These are phyloP conservation scores for Cygnus buccinator DNA, from an alignment of 2,113 vertebrate species.

Conservation along the genomic window DNA sequence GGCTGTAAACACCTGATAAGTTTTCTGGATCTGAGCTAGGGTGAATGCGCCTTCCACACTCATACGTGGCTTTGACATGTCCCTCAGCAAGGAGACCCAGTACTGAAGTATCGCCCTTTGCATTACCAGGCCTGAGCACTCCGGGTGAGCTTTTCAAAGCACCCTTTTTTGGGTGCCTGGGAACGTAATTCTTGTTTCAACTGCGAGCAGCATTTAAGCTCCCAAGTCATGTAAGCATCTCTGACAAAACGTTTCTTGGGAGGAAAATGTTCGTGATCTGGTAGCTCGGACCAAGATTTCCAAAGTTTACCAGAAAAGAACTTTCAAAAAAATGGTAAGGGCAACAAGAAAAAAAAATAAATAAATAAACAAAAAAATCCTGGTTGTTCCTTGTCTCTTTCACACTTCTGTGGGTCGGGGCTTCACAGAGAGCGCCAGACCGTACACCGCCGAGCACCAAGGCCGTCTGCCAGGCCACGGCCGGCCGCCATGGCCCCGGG, in stretches of 20 bases:
- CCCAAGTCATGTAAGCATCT: neutral
- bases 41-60: neutral
- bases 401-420: neutral
- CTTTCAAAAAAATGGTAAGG: neutral
- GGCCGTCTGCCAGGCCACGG: no score
- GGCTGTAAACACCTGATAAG: neutral
- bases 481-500: no score
- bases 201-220: neutral
- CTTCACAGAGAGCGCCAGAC: neutral
- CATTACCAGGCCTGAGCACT: neutral
- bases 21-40: neutral
- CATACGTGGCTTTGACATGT: neutral
- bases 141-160: neutral
- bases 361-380: neutral
- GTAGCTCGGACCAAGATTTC: neutral
- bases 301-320: neutral
- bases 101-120: neutral
- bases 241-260: neutral
- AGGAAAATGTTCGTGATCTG: neutral
- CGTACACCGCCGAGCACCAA: neutral
- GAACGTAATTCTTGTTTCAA: neutral
- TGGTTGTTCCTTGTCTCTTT: neutral
- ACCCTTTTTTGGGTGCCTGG: neutral
- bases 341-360: neutral
- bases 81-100: neutral